phyloP scores from a whole-genome alignment of 2,113 vertebrate genomes.

The Maccullochella peelii region DNA sequence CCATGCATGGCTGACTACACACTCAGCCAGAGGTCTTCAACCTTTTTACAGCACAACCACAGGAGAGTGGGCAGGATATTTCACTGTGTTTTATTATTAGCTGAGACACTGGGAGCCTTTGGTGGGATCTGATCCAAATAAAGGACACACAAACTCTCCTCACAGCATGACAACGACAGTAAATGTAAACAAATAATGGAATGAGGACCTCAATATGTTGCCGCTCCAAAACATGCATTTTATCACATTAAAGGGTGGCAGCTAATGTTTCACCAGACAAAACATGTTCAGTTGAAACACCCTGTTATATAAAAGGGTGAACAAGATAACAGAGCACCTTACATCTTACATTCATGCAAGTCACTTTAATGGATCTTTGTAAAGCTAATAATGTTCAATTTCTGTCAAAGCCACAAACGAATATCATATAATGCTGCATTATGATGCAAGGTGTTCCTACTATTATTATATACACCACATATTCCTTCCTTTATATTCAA shows the following conservation, averaged over 20 bases:
- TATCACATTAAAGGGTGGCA: background rate
- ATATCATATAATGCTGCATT: background rate
- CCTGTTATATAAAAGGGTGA: background rate
- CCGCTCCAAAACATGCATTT: background rate
- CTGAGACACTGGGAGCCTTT: constrained; percentile 36
- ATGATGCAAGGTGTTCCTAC: background rate
- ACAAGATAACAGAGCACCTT: background rate
- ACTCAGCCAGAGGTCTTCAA: constrained; percentile 23
- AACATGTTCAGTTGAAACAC: background rate
- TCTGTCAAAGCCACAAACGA: background rate
- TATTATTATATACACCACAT: background rate
- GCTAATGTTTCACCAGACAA: background rate
- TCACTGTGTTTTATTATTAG: constrained; percentile 47
- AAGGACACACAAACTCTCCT: background rate
- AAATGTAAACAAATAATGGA: background rate
- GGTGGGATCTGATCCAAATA: constrained; percentile 33
- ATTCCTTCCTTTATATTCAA: background rate
- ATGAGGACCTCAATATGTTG: background rate
- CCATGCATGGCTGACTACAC: background rate
- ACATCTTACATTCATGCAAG: background rate
- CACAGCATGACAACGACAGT: constrained; percentile 32
- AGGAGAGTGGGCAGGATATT: constrained; percentile 24
- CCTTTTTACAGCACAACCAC: constrained; percentile 29
- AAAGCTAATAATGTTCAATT: background rate
- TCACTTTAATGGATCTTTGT: background rate